Evolutionary conservation across 53 echinoderm and acorn worm genomes (phyloP).

Genomic region (Antedon mediterranea): DNA sequence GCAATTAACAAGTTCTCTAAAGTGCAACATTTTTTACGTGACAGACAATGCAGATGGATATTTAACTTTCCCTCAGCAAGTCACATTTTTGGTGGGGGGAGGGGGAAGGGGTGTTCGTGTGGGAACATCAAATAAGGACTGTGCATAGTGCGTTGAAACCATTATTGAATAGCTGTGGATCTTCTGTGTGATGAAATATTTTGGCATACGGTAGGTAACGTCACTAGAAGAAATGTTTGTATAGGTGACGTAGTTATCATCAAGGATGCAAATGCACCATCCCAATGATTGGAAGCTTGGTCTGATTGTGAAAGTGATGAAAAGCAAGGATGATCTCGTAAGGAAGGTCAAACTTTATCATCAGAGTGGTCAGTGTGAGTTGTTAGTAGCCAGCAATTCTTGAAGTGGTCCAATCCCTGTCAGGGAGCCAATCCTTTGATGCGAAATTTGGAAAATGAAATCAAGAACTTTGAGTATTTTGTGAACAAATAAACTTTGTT

Average conservation of each 20-base stretch:
- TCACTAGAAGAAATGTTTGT: background rate
- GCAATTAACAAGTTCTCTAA: background rate
- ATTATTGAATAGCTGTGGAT: background rate
- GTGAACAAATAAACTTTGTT: too few relatives aligned
- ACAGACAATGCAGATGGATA: background rate
- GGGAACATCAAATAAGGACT: background rate
- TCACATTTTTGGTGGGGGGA: conserved; percentile 1
- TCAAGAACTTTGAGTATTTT: too few relatives aligned
- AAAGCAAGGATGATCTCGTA: background rate
- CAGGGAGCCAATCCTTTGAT: background rate
- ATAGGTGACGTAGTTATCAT: background rate
- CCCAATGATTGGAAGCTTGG: background rate
- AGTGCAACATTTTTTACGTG: background rate
- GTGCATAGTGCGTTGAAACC: too few relatives aligned
- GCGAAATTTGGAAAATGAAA: too few relatives aligned
- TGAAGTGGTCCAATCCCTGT: background rate
- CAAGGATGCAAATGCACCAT: background rate
- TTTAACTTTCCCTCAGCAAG: background rate
- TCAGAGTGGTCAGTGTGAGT: background rate
- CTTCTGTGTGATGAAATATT: background rate
- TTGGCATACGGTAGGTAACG: background rate
- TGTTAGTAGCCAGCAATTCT: background rate
- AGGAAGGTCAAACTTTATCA: background rate
- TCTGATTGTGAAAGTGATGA: background rate
- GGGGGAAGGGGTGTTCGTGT: too few relatives aligned